These are phyloP conservation scores for Endotricha flammealis DNA, from an alignment of 2,888 invertebrate species.

Conservation along the genomic window DNA sequence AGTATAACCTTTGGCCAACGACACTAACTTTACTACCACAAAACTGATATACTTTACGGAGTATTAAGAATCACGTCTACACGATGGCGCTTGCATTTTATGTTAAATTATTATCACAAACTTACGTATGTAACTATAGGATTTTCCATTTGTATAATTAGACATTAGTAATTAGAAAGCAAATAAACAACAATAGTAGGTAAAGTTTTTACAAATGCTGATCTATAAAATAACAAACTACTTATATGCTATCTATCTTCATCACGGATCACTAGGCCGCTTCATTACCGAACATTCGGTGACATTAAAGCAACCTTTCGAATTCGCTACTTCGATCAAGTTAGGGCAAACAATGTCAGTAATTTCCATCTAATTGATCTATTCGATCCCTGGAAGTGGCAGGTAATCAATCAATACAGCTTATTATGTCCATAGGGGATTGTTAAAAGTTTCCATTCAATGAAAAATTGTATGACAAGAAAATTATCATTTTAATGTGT, in stretches of 20 bases:
- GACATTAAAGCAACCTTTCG: too few species aligned
- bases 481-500: constrained; percentile 6
- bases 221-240: too few species aligned
- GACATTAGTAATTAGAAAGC: too few species aligned
- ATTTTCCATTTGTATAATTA: too few species aligned
- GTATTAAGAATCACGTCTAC: background rate
- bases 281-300: too few species aligned
- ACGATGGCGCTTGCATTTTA: too few species aligned
- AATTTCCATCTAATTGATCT: constrained; percentile 24
- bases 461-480: constrained; percentile 3
- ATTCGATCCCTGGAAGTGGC: constrained; percentile 15
- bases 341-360: constrained; percentile 15
- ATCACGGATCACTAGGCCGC: constrained; percentile 16
- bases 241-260: constrained; percentile 14
- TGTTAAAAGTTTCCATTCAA: constrained; percentile 10
- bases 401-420: constrained; percentile 25
- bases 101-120: too few species aligned
- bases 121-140: too few species aligned
- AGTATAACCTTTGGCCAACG: background rate
- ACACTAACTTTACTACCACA: background rate
- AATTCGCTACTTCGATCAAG: too few species aligned
- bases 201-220: too few species aligned
- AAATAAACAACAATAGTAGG: too few species aligned
- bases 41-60: background rate
- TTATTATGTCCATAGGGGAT: constrained; percentile 13